Percentiles rank a stretch among this genome's conserved stretches.
Evolutionary conservation across 2,113 vertebrate species (phyloP).

Genomic region (Sylvilagus bachmani): DNA sequence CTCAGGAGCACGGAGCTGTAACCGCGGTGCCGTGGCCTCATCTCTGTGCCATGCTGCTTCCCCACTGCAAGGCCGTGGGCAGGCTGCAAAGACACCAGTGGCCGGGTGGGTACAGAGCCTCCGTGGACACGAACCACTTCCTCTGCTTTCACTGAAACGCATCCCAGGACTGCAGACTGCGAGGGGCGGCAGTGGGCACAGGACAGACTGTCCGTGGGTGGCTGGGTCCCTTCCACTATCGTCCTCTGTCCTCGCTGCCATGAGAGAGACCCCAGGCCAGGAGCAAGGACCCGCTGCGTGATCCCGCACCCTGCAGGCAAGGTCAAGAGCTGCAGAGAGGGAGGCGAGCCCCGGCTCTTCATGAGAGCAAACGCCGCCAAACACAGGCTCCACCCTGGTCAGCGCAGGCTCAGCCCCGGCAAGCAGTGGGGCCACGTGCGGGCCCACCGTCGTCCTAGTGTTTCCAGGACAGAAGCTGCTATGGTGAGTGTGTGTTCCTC

Average conservation of each 20-base stretch:
- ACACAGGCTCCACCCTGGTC: not conserved
- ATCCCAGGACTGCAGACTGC: constrained; percentile 31
- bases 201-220: constrained; percentile 57
- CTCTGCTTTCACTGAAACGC: not conserved
- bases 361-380: constrained; percentile 84
- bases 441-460: not conserved
- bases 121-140: not conserved
- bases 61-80: fast-evolving
- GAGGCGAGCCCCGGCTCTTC: constrained; percentile 70
- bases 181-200: constrained; percentile 15
- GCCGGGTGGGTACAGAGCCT: not conserved
- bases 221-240: constrained; percentile 9
- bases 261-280: constrained; percentile 29
- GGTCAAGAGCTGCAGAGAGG: constrained; percentile 74
- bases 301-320: not conserved
- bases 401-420: constrained; percentile 46
- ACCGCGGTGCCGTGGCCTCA: fast-evolving
- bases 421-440: constrained; percentile 68
- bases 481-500: constrained; percentile 46
- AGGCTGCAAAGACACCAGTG: fast-evolving
- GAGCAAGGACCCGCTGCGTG: constrained; percentile 42
- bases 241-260: constrained; percentile 35
- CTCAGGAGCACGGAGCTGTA: fast-evolving
- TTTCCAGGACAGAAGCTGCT: constrained; percentile 22
- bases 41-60: fast-evolving